phyloP scores from a whole-genome alignment of 2,113 vertebrate genomes.

The Hemiprocne comata region DNA sequence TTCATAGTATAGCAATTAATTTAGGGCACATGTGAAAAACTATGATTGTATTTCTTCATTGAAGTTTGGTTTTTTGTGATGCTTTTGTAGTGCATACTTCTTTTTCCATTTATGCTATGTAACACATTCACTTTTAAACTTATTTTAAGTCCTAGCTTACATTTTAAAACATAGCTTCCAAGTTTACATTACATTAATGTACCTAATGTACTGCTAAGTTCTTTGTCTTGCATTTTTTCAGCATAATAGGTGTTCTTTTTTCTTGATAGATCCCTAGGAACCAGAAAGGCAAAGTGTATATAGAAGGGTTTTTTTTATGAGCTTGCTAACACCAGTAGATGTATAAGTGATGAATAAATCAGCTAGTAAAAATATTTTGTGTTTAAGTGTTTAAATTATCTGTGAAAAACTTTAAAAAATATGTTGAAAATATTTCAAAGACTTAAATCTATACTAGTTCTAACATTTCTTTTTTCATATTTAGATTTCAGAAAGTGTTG shows the following conservation, averaged over 20 bases:
- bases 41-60: not conserved
- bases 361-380: not conserved
- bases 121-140: not conserved
- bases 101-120: not conserved
- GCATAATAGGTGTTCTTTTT: not conserved
- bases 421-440: not conserved
- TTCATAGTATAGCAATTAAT: not conserved
- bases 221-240: not conserved
- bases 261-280: not conserved
- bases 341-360: not conserved
- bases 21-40: not conserved
- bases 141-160: not conserved
- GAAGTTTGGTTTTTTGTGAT: not conserved
- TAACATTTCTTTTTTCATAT: not conserved
- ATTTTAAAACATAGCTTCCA: not conserved
- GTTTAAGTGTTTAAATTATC: not conserved
- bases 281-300: not conserved
- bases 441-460: not conserved
- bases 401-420: not conserved
- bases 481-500: not conserved
- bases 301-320: not conserved
- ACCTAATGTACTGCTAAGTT: not conserved
- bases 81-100: not conserved
- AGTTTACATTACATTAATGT: not conserved
- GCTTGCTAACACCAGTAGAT: not conserved